Evolutionary conservation across 1,140 invertebrate genomes (phyloP).

Genomic region (Drosophila prosaltans): DNA sequence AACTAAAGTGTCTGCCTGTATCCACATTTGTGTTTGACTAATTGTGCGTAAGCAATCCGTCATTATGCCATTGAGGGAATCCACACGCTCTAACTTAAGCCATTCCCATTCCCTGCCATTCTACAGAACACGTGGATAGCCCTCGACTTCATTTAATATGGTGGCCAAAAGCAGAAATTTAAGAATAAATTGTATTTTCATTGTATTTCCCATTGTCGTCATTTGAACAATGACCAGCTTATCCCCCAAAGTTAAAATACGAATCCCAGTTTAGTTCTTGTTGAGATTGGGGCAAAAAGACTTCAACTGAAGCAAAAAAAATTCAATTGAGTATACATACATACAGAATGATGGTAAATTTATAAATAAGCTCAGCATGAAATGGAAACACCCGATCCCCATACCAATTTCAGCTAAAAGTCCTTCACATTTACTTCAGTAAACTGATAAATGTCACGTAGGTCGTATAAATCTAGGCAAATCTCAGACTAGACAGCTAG

Average conservation of each 20-base stretch:
- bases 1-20: neutral
- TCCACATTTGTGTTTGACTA: slow-evolving; percentile 19
- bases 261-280: neutral
- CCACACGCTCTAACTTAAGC: neutral
- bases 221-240: neutral
- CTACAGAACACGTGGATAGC: neutral
- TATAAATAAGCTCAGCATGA: slow-evolving; percentile 2
- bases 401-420: neutral
- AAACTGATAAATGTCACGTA: slow-evolving; percentile 19
- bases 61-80: slow-evolving; percentile 12
- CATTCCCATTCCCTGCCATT: neutral
- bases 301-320: neutral
- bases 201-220: neutral
- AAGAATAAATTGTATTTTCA: neutral
- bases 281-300: neutral
- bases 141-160: neutral
- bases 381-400: neutral
- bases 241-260: neutral
- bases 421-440: neutral
- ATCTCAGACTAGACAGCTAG: neutral
- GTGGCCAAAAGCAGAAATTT: neutral
- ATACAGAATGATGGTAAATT: slow-evolving; percentile 5
- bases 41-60: slow-evolving; percentile 22
- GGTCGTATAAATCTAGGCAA: slow-evolving; percentile 5
- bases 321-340: slow-evolving; percentile 1